Evolutionary conservation across 2,888 invertebrate genomes (phyloP), one percentile per base, ranked within the genome.

Genomic region (Iselma pallidipennis): DNA sequence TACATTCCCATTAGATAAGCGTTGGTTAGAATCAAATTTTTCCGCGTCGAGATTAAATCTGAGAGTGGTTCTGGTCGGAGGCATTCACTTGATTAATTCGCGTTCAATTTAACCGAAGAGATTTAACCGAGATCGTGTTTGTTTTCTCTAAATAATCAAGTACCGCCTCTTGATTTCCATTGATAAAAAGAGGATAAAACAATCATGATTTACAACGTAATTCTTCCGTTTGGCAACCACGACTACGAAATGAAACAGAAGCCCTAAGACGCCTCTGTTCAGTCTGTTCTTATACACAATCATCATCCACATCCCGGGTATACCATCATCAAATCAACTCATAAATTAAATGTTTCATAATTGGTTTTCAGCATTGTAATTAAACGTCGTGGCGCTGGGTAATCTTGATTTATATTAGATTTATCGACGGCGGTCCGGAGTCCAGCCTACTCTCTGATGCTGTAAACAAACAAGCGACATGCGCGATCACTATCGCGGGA

Each of bases 361-460:
- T 80, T 80, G 79, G 76, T 78, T 80, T 79, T 80, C 79, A 77
- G 77, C 74, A 76, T 76, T 78, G 79, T 79, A 80, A 80, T 80
- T 79, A 79, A 80, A 79, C 65, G 71, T 70, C 71, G 64, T 72
- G 73, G 74, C 75, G 72, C 69, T 66, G 68, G 68, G 71, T 70
- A 70, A 73, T 71, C 73, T 70, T 77, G 76, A 77, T 76, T 77
- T 77, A 77, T 78, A 72, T 72, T 73, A 67, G 70, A 75, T 77
- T 76, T 76, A 76, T 77, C 73, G 70, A 71, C 70, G 65, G 68
- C 70, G 60, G 65, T 57, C 50, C 57, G 56, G 58, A 37, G 64
- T 48, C 55, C 65, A 56, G 56, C 65, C 65, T 59, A 65, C 61
- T 61, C 28, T 33, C 55, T 59, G 61, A 61, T 60, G 60, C 61